Base-by-base conservation (phyloP, 2,797 vertebrate genomes). In the Crax fasciolata region DNA sequence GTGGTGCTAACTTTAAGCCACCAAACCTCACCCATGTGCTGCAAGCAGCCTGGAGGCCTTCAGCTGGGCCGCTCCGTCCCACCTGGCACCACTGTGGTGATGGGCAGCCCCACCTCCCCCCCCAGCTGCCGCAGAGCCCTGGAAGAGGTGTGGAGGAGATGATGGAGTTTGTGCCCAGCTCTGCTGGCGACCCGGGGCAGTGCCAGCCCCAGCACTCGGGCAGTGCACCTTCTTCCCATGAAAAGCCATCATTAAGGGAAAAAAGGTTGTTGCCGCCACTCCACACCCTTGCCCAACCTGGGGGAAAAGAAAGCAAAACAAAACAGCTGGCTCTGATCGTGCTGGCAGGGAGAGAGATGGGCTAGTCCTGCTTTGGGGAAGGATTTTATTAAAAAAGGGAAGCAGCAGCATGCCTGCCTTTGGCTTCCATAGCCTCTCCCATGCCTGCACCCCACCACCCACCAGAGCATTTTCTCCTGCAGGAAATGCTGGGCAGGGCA, bases 291-390 rank as follows among this genome's bases (percentile, higher is more conserved):
- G 46, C 58, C 58, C 73, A 89, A 61, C 89, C 87, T 75, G 24
- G 16, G 32, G 63, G 2, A 6, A 68, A 68, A 84, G 66, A 85
- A 79, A 3, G 1, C 23, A 46, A 52, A 85, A 39, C 25, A 61
- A 74, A 67, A 27, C 35, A 84, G n/a, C 62, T 87, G 74, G 57
- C 70, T 80, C 51, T 57, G 39, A 39, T 51, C 63, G 25, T 8
- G 28, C 62, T 92, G 79, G 49, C 87, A 94, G 52, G 30, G 79
- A 94, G 70, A 84, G 89, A 93, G 86, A 83, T 75, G 85, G 87
- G 82, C 68, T 94, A 46, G 41, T 76, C 62, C 58, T n/a, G 62
- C 82, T 95, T 91, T 91, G 76, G 71, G 75, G 54, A 90, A 96
- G 93, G 91, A 81, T 30, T 81, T n/a, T 44, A 80, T 77, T 80